Evolutionary conservation across 2,888 invertebrate species (phyloP).

Genomic region (Limnephilus rhombicus): DNA sequence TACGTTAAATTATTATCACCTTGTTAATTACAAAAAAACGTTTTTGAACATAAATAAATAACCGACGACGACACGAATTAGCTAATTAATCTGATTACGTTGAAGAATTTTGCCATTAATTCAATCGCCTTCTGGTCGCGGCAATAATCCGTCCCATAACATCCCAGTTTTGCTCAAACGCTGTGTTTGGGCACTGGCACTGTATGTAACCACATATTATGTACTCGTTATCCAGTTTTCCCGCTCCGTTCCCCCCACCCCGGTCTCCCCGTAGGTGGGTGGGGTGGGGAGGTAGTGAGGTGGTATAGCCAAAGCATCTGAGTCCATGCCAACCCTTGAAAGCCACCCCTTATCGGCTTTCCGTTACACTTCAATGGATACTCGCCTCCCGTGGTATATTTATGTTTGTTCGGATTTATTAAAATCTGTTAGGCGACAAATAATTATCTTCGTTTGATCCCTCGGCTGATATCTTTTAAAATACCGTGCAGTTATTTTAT

Average conservation of each 20-base stretch:
- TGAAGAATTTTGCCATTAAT: background rate
- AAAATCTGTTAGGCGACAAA: constrained; percentile 29
- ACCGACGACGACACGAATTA: background rate
- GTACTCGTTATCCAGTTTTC: constrained; percentile 33
- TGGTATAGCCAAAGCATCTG: constrained; percentile 23
- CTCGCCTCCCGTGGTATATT: background rate
- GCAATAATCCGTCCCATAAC: background rate
- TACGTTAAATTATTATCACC: background rate
- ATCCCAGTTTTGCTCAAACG: background rate
- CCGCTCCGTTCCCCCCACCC: background rate
- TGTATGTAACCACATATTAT: constrained; percentile 30
- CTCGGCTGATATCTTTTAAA: background rate
- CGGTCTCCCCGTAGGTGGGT: background rate
- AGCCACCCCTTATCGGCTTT: constrained; percentile 42
- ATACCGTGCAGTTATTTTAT: background rate
- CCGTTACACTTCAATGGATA: constrained; percentile 44
- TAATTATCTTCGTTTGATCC: background rate
- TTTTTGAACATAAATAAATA: background rate
- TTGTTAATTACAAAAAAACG: background rate
- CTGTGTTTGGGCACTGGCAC: background rate
- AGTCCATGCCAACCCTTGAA: constrained; percentile 31
- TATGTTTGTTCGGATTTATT: constrained; percentile 37
- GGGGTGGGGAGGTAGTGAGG: background rate
- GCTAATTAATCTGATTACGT: background rate
- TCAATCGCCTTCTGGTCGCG: background rate